phyloP scores from a whole-genome alignment of 1,140 invertebrate species.

The Bombus pyrosoma region DNA sequence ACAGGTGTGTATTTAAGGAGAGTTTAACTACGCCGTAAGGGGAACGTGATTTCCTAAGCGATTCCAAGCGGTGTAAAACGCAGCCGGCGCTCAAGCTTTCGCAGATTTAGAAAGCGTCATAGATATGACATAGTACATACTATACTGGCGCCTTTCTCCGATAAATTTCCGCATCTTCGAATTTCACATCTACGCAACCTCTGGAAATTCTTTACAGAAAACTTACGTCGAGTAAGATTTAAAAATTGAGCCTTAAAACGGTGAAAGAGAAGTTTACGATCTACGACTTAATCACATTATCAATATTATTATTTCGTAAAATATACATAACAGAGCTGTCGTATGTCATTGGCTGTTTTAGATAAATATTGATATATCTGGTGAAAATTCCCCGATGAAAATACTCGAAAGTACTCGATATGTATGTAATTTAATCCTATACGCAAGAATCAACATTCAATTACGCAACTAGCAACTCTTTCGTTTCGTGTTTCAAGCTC shows the following conservation, averaged over 20 bases:
- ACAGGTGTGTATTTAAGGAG: not conserved
- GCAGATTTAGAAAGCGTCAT: constrained; percentile 25
- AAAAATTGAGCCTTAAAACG: not conserved
- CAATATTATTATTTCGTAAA: not conserved
- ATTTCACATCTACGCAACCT: not conserved
- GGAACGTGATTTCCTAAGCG: not conserved
- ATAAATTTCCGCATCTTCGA: not conserved
- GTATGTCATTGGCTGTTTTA: too few species aligned
- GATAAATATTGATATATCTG: too few species aligned
- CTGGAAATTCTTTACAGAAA: too few species aligned
- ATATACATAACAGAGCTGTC: not conserved
- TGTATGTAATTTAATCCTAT: not conserved
- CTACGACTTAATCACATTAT: not conserved
- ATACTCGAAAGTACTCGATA: not conserved
- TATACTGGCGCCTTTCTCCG: not conserved
- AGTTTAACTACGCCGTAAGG: not conserved
- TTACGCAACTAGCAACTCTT: not conserved
- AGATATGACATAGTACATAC: not conserved
- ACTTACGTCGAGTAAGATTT: not conserved
- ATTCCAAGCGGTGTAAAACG: not conserved
- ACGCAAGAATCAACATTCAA: not conserved
- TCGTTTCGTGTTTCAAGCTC: not conserved
- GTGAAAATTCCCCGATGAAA: too few species aligned
- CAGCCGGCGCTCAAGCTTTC: not conserved
- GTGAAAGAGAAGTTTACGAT: not conserved